phyloP scores from a whole-genome alignment of 2,797 vertebrate species.

The Hypotaenidia okinawae region DNA sequence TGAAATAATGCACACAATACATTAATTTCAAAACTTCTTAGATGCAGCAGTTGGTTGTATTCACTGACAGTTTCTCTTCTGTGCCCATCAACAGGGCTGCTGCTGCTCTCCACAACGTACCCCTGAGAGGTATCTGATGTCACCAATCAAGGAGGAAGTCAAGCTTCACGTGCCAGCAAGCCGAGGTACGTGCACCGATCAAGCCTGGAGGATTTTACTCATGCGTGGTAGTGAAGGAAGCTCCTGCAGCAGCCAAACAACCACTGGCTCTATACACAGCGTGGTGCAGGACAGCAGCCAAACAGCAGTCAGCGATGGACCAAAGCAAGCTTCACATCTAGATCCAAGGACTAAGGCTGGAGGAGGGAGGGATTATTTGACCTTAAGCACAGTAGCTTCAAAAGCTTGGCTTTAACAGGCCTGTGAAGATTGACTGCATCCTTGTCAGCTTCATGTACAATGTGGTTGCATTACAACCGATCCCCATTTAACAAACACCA shows the following conservation, averaged over 20 bases:
- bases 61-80: background rate
- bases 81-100: background rate
- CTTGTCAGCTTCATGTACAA: background rate
- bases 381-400: background rate
- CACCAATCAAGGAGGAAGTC: background rate
- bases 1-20: constrained; percentile 49
- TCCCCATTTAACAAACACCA: constrained; percentile 37
- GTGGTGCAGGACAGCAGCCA: background rate
- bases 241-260: background rate
- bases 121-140: background rate
- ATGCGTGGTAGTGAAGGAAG: fast-evolving
- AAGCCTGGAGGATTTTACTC: background rate
- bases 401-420: background rate
- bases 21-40: constrained; percentile 27
- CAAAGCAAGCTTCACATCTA: background rate
- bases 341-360: background rate
- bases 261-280: background rate
- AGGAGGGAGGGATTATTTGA: background rate
- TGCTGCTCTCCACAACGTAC: background rate
- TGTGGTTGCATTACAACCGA: background rate
- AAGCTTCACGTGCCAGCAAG: background rate
- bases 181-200: background rate
- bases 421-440: background rate
- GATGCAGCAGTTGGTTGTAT: background rate
- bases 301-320: fast-evolving